Base-by-base conservation (phyloP, 2,797 vertebrate species). In the Lithobates sylvaticus region DNA sequence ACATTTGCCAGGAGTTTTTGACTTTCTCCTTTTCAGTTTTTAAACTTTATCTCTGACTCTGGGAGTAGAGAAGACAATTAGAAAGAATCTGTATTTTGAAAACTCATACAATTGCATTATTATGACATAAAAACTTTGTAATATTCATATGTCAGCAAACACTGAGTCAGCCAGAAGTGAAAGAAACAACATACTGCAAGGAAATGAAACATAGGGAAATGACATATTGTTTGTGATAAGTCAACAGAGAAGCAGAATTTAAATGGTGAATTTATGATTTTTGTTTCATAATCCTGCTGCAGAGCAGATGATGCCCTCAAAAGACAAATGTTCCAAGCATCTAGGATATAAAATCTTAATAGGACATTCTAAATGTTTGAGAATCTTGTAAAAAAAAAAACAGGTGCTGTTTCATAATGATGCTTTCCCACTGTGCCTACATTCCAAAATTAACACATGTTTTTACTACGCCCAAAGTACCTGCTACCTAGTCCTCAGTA, bases 311-410 rank as follows among this genome's bases (percentile, higher is more conserved):
- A 87, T 79, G 61, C 70, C 76, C 81, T 87, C 76, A 75, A 75
- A 87, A 83, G 81, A 84, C 86, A 87, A 87, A 87, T 87, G 86
- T 87, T 87, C 39, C 81, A 84, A 74, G 61, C 86, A 74, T 78
- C 86, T 70, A 44, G 70, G 70, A 83, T 84, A 84, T 87, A 87
- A 87, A 87, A 79, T 83, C 81, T 87, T 87, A 87, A 83, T 79
- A 79, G 81, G 81, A 87, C 81, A 84, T 83, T 87, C 86, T 87
- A 87, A 84, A 83, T 79, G 86, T 87, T 76, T 84, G 76, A 78
- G 86, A 87, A 84, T 83, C 86, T 79, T 81, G 69, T 87, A 83
- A 87, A 84, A 15, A 47, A 44, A 44, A 39, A 83, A 83, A 84
- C 81, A 84, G 86, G 86, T 87, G 86, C 86, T 83, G 81, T 61